Conservation (phyloP, 2,888 invertebrate genomes). For the Calameuta idolon region DNA sequence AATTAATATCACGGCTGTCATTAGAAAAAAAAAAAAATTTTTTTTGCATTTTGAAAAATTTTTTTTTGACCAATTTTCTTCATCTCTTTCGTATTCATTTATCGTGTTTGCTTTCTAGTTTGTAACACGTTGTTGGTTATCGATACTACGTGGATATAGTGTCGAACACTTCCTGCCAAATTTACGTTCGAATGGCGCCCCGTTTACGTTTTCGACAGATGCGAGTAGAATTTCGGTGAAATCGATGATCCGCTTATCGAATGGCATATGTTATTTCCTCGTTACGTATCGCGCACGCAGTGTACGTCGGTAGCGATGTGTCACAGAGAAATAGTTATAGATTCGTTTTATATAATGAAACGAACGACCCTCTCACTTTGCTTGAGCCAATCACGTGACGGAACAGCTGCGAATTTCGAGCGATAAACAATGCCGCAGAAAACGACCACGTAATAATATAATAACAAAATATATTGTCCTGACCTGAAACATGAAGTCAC, state of each 20-base stretch:
- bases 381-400: neutral
- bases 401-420: neutral
- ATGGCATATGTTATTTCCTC: slow-evolving; percentile 48
- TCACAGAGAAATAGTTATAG: neutral
- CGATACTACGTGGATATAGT: neutral
- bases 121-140: neutral
- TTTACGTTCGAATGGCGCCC: neutral
- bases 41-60: neutral
- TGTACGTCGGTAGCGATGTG: neutral
- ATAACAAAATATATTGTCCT: slow-evolving; percentile 62
- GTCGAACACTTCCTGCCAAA: neutral
- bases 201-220: slow-evolving; percentile 33
- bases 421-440: neutral
- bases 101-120: neutral
- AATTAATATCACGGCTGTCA: neutral
- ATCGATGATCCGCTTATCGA: slow-evolving; percentile 50
- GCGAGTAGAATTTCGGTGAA: slow-evolving; percentile 47
- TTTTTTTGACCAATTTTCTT: no score
- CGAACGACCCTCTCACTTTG: neutral
- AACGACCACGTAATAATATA: slow-evolving; percentile 52
- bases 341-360: neutral
- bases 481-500: slow-evolving; percentile 63
- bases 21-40: neutral
- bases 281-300: neutral
- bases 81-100: no score